Evolutionary conservation across 2,113 vertebrate species (phyloP), one percentile per base, ranked within the genome.

Genomic region (Eidolon helvum): DNA sequence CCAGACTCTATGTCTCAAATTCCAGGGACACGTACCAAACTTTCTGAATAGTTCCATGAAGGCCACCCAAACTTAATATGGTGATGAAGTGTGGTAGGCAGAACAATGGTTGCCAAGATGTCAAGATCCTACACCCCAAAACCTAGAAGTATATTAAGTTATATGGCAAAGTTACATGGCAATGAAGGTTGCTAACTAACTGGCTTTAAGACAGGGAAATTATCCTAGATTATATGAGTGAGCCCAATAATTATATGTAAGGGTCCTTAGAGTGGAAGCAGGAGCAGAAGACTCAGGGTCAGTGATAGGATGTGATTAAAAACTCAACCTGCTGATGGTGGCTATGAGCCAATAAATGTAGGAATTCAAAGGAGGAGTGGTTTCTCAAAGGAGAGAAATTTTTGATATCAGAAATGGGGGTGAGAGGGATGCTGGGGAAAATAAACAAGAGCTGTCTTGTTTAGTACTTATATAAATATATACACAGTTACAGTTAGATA

Each of bases 21-120:
- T 87, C 55, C 53, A 57, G 5, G 28, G 40, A 50, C 85, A 55
- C 24, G 72, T 55, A 50, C 40, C 43, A 87, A 24, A 48, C 35
- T 87, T 87, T 80, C 88, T 71, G 65, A 92, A 57, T 91, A 45
- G n/a, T 26, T 91, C 66, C 91, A 15, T 57, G 65, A 65, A 87
- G 65, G 45, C 53, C 30, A 74, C 57, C 12, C 30, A 65, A 45
- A 74, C 26, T 87, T 87, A 95, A 57, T 59, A 28, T 12, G 21
- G 7, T 65, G 22, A 84, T 48, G 48, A 57, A 90, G 30, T 53
- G 57, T 74, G 35, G 45, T 68, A 68, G 71, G 33, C 48, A 90
- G 38, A 90, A n/a, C 16, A 68, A 59, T 38, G 61, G 53, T 26
- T 50, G 9, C 59, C 45, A 91, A 68, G 68, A 40, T 59, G 53